phyloP scores from a whole-genome alignment of 92 coral and sea anemone species.

The Epizoanthus ramosus region DNA sequence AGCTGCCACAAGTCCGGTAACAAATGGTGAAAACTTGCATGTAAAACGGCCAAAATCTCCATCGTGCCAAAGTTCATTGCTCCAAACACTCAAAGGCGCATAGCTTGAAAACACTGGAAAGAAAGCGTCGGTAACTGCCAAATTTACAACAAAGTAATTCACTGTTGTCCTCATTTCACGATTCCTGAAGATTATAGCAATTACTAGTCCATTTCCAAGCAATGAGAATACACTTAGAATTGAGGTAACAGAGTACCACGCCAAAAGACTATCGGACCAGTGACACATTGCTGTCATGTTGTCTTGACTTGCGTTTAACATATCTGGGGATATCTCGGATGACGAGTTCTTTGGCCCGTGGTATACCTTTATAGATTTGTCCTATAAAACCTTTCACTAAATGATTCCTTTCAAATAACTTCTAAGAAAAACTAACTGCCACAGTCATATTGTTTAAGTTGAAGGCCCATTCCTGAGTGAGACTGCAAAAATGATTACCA shows the following conservation, averaged over 20 bases:
- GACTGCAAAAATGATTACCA: no score
- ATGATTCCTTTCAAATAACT: no score
- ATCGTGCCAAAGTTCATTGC: not conserved
- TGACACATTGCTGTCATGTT: no score
- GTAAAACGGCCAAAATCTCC: not conserved
- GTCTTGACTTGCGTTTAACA: no score
- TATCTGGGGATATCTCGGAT: no score
- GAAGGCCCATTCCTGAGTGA: no score
- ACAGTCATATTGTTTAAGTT: no score
- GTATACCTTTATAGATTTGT: no score
- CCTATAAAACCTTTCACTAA: no score
- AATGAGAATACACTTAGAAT: not conserved
- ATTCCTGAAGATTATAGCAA: not conserved
- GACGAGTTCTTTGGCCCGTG: no score
- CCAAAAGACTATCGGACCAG: no score
- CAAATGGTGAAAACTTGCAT: not conserved
- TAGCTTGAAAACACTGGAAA: not conserved
- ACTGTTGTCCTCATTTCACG: not conserved
- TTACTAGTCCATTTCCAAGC: slow-evolving; percentile 1
- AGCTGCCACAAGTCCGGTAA: not conserved
- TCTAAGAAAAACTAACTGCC: no score
- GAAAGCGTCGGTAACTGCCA: not conserved
- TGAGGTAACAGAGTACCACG: not conserved
- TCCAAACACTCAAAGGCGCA: not conserved
- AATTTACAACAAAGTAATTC: not conserved